Evolutionary conservation across 2,113 vertebrate species (phyloP), one percentile per base, ranked within the genome.

Genomic region (Struthidea cinerea): DNA sequence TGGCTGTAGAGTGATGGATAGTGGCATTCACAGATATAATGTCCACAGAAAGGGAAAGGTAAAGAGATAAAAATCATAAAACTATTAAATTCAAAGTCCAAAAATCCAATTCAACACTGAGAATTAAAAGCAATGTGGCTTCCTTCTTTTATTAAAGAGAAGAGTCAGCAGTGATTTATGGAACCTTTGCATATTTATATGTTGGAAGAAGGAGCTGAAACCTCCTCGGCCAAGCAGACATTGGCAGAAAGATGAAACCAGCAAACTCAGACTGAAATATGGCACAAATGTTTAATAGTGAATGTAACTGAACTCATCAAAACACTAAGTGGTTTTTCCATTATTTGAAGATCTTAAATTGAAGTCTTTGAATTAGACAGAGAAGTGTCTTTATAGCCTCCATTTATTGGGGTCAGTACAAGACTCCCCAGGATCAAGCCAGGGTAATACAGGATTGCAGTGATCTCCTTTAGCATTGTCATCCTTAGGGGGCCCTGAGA

Each of bases 241-340:
- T 60, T 91, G 93, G 93, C 90, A 95, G 75, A 77, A 86, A 91
- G 79, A 83, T 68, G 75, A 77, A 97, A 89, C 87, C 46, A 64
- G 44, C 9, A 83, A 91, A 93, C 59, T 83, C 87, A 93, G 90
- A 77, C 82, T 90, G 78, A 94, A 96, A 76, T 47, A 55, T 0
- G 0, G 39, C 64, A 80, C 67, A 86, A 64, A 49, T 11, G 23
- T 79, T 77, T 88, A 86, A 84, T 32, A 59, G 70, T n/a, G 47
- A 83, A 59, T 69, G 15, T 50, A 83, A 73, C 23, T 47, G 59
- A 69, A 70, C 16, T 90, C 59, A 85, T 67, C 35, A 61, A 89
- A 93, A 64, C n/a, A 91, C 53, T n/a, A 93, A 55, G 53, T 79
- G 35, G 57, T 92, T 93, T 94, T 96, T 92, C 71, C 74, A 70